Evolutionary conservation across 1,140 invertebrate species (phyloP).

Genomic region (Drosophila mayri): DNA sequence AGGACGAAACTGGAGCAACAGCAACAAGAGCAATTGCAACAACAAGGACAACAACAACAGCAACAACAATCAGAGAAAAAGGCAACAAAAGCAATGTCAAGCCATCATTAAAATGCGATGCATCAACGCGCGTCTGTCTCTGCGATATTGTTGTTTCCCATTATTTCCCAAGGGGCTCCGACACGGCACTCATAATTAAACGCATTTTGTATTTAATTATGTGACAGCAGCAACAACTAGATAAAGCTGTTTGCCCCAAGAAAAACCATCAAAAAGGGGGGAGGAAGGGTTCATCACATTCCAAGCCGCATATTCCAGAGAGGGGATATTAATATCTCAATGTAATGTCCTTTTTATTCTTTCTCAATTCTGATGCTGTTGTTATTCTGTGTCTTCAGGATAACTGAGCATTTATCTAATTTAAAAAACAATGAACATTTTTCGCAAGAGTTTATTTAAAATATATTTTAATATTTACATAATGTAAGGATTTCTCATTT

Average conservation of each 20-base stretch:
- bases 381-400: no score
- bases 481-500: no score
- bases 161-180: constrained; percentile 44
- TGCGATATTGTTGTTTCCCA: constrained; percentile 42
- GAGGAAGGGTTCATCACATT: background rate
- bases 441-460: no score
- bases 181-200: constrained; percentile 62
- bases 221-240: constrained; percentile 15
- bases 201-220: constrained; percentile 64
- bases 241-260: background rate
- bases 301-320: background rate
- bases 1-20: constrained; percentile 18
- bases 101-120: constrained; percentile 56
- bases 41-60: constrained; percentile 1
- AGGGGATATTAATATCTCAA: background rate
- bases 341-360: background rate
- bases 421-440: no score
- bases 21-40: constrained; percentile 15
- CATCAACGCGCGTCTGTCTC: constrained; percentile 38
- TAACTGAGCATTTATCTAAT: no score
- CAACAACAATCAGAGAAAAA: background rate
- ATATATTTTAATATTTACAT: no score
- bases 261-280: background rate
- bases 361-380: no score
- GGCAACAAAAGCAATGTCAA: constrained; percentile 3